Evolutionary conservation across 1,140 invertebrate species (phyloP).

Genomic region (Neelides sp.): DNA sequence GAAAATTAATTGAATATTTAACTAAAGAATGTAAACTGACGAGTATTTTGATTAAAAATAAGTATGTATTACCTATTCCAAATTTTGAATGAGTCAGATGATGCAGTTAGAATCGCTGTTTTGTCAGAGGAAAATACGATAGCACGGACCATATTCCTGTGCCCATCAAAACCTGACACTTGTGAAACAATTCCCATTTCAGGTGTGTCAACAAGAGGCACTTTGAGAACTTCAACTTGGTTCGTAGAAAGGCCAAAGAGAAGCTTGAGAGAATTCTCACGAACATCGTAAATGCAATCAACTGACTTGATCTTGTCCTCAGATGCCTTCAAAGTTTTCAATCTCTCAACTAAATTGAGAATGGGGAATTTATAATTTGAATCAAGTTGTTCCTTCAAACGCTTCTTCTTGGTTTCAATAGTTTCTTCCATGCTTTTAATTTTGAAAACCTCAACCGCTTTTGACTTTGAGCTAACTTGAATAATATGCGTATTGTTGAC

Average conservation of each 20-base stretch:
- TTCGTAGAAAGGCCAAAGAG: conserved; percentile 26
- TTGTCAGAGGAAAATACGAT: conserved; percentile 84
- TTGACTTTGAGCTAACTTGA: conserved; percentile 12
- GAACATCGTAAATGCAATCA: conserved; percentile 3
- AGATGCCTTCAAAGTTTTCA: conserved; percentile 8
- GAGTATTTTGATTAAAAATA: background rate
- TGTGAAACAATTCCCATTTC: background rate
- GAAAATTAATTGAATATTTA: background rate
- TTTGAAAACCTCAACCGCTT: conserved; percentile 63
- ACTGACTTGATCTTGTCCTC: conserved; percentile 28
- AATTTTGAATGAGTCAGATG: conserved; percentile 74
- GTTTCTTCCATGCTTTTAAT: conserved; percentile 64
- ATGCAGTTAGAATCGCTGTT: conserved; percentile 67
- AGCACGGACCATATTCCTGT: conserved; percentile 74
- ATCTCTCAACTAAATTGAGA: conserved; percentile 19
- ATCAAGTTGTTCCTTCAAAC: conserved; percentile 53
- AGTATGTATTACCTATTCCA: conserved; percentile 64
- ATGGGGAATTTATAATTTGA: conserved; percentile 14
- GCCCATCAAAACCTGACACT: conserved; percentile 46
- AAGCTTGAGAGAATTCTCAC: conserved; percentile 9
- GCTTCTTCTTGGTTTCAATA: conserved; percentile 52
- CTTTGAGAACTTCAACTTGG: conserved; percentile 21
- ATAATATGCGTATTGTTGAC: conserved; percentile 14
- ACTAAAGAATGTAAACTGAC: background rate
- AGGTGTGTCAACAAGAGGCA: background rate